A percentile compares a stretch with the other conserved stretches of the same genome.
phyloP scores from a whole-genome alignment of 2,797 vertebrate species.

The Coreius guichenoti region DNA sequence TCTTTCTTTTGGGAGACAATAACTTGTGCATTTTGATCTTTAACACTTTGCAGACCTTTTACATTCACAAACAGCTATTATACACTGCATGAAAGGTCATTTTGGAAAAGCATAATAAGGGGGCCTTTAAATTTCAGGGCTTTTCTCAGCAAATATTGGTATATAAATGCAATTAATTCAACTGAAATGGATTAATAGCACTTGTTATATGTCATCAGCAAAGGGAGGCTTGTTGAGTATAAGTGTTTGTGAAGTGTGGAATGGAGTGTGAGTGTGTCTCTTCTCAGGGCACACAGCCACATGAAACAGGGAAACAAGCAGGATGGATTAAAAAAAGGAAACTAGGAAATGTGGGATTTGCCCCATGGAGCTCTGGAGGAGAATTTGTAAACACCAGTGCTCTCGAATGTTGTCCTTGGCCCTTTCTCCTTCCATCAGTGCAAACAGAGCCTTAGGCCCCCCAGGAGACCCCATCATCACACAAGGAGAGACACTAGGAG shows the following conservation, averaged over 20 bases:
- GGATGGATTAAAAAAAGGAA: conserved; percentile 23
- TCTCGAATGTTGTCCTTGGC: conserved; percentile 40
- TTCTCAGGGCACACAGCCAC: conserved; percentile 3
- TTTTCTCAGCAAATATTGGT: not conserved
- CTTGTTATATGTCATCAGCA: not conserved
- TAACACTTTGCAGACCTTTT: too few relatives aligned
- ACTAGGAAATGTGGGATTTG: conserved; percentile 21
- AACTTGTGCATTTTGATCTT: too few relatives aligned
- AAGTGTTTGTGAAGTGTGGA: conserved; percentile 14
- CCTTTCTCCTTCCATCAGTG: conserved; percentile 27
- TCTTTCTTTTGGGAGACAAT: too few relatives aligned
- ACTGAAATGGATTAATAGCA: not conserved
- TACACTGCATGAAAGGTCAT: not conserved
- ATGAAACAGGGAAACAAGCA: conserved; percentile 11
- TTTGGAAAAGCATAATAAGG: not conserved
- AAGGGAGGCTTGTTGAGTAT: not conserved
- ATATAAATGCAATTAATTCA: not conserved
- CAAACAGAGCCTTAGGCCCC: conserved; percentile 49
- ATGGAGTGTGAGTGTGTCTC: not conserved
- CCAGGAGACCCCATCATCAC: conserved; percentile 47
- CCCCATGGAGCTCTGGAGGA: conserved; percentile 27
- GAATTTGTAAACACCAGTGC: conserved; percentile 54
- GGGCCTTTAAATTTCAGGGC: not conserved
- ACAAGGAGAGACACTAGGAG: conserved; percentile 23
- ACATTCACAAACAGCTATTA: too few relatives aligned